Evolutionary conservation across 2,888 invertebrate genomes (phyloP).

Genomic region (Pachymerium ferrugineum): DNA sequence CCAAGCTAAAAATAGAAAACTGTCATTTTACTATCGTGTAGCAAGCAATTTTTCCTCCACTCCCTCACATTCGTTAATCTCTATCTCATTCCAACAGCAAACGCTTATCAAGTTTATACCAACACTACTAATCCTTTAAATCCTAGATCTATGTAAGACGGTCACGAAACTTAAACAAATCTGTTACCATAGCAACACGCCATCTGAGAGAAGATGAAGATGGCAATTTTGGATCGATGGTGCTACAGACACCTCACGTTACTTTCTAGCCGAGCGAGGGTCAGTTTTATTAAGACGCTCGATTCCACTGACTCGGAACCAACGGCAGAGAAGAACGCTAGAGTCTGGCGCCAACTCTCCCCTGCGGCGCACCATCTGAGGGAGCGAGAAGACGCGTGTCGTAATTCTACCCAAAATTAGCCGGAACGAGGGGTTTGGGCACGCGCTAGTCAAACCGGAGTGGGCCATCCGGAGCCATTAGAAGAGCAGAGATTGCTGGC

Average conservation of each 20-base stretch:
- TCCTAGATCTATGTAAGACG: neutral
- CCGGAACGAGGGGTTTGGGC: slow-evolving; percentile 22
- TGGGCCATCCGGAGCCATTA: slow-evolving; percentile 24
- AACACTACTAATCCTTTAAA: neutral
- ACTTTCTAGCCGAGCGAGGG: neutral
- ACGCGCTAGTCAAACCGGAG: slow-evolving; percentile 17
- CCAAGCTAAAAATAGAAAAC: no score
- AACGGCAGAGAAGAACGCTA: neutral
- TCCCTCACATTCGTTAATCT: no score
- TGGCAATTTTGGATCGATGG: slow-evolving; percentile 19
- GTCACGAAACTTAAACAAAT: slow-evolving; percentile 4
- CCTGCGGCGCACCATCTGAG: slow-evolving; percentile 19
- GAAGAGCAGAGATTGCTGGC: slow-evolving; percentile 25
- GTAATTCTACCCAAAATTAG: slow-evolving; percentile 17
- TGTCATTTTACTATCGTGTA: no score
- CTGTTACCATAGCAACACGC: neutral
- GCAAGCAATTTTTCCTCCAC: no score
- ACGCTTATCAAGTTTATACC: slow-evolving; percentile 4
- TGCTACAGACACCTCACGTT: slow-evolving; percentile 14
- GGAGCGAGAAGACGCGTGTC: slow-evolving; percentile 15
- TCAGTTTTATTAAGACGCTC: slow-evolving; percentile 18
- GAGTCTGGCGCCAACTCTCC: neutral
- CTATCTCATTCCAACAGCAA: neutral
- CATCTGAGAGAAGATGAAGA: slow-evolving; percentile 5
- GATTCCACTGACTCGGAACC: slow-evolving; percentile 17